Percentiles rank a stretch among this genome's conserved stretches.
phyloP scores from a whole-genome alignment of 2,888 invertebrate genomes.

The Pollenia labialis region DNA sequence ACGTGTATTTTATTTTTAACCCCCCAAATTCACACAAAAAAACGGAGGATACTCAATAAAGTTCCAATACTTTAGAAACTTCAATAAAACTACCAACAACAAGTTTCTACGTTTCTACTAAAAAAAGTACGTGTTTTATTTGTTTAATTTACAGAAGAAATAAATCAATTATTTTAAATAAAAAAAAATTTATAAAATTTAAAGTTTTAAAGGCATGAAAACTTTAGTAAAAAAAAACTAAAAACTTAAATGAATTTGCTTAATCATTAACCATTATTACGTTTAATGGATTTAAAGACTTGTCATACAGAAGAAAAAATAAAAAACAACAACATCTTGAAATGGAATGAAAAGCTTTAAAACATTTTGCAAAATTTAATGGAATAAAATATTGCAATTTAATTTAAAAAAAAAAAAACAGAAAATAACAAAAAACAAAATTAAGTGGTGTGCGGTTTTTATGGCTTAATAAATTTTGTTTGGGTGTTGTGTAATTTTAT shows the following conservation, averaged over 20 bases:
- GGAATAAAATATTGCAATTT: constrained; percentile 40
- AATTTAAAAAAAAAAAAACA: constrained; percentile 4
- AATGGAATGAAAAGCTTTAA: constrained; percentile 38
- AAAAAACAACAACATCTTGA: background rate
- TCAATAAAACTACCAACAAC: constrained; percentile 52
- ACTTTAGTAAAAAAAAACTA: constrained; percentile 22
- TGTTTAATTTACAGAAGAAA: background rate
- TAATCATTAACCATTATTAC: constrained; percentile 35
- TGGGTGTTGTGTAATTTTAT: constrained; percentile 33
- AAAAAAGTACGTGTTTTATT: constrained; percentile 67
- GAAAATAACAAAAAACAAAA: background rate
- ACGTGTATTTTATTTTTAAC: constrained; percentile 63
- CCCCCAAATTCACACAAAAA: constrained; percentile 45
- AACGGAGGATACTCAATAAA: constrained; percentile 73
- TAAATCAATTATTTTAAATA: constrained; percentile 17
- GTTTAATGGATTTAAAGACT: constrained; percentile 48
- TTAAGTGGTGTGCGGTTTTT: constrained; percentile 48
- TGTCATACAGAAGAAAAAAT: constrained; percentile 16
- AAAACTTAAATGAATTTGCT: constrained; percentile 37
- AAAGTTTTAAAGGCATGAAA: constrained; percentile 37
- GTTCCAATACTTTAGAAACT: constrained; percentile 49
- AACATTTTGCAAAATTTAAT: constrained; percentile 42
- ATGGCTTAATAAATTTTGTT: background rate
- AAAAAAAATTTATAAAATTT: constrained; percentile 20
- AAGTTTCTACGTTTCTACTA: constrained; percentile 66